Evolutionary conservation across 2,888 invertebrate species (phyloP).

Genomic region (Acronicta alni): DNA sequence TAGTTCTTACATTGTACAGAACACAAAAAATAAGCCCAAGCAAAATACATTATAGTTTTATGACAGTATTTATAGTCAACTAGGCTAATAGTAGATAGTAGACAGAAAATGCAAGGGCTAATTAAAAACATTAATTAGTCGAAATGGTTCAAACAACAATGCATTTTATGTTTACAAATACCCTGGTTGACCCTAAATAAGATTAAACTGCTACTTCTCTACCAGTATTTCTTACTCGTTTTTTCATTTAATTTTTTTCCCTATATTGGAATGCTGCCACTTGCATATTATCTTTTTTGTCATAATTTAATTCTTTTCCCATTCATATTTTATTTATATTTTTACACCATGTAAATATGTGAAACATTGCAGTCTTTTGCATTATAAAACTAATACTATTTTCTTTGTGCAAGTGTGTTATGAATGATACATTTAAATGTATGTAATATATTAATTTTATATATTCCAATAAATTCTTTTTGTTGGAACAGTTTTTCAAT

Average conservation of each 20-base stretch:
- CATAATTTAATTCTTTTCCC: neutral
- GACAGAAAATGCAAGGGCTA: neutral
- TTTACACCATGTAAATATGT: conserved; percentile 1
- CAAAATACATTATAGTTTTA: neutral
- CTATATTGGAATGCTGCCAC: no score
- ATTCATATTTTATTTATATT: conserved; percentile 1
- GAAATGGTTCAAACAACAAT: no score
- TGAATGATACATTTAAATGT: neutral
- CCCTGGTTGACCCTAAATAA: no score
- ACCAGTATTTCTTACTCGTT: no score
- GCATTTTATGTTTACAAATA: no score
- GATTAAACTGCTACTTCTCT: no score
- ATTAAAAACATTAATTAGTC: conserved; percentile 1
- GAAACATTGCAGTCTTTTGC: neutral
- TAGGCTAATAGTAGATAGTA: no score
- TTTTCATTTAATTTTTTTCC: no score
- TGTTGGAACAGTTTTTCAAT: neutral
- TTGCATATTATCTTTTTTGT: neutral
- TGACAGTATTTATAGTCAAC: no score
- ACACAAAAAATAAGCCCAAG: neutral
- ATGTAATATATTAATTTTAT: neutral
- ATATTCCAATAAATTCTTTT: neutral
- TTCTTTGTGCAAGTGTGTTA: neutral
- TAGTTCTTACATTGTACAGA: no score
- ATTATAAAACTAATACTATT: neutral